Percentiles rank a stretch among this genome's conserved stretches.
Conservation (phyloP, 2,113 vertebrate species). For the Oryzias melastigma region DNA sequence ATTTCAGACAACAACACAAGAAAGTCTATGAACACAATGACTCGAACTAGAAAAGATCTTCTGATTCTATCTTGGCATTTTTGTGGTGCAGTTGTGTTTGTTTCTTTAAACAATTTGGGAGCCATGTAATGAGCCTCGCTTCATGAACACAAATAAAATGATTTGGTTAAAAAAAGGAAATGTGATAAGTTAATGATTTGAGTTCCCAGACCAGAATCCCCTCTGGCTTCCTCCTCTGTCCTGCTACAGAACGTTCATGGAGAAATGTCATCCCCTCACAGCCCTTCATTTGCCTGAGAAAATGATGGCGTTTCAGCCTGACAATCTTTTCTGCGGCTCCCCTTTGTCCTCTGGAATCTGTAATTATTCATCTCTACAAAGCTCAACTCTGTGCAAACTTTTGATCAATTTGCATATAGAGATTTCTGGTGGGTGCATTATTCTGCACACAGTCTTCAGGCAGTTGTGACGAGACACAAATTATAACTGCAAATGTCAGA, state of each 20-base stretch:
- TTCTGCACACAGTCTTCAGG: not conserved
- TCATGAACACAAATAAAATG: not conserved
- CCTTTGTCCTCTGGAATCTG: slow-evolving; percentile 30
- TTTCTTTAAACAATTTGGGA: too few species aligned
- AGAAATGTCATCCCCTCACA: slow-evolving; percentile 6
- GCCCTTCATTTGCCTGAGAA: slow-evolving; percentile 1
- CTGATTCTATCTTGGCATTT: too few species aligned
- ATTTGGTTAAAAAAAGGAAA: too few species aligned
- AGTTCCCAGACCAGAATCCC: not conserved
- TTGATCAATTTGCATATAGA: slow-evolving; percentile 47
- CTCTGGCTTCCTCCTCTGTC: not conserved
- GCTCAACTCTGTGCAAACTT: slow-evolving; percentile 37
- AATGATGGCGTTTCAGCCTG: slow-evolving; percentile 14
- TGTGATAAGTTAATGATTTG: too few species aligned
- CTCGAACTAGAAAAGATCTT: too few species aligned
- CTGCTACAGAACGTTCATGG: not conserved
- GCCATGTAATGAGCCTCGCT: too few species aligned
- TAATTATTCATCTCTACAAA: slow-evolving; percentile 54
- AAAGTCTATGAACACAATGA: too few species aligned
- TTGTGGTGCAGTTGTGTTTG: too few species aligned
- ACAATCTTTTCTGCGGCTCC: slow-evolving; percentile 22
- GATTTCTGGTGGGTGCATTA: not conserved
- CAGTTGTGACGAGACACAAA: slow-evolving; percentile 14
- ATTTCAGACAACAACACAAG: too few species aligned
- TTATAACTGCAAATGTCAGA: slow-evolving; percentile 9